A percentile compares a stretch with the other conserved stretches of the same genome.
These are phyloP conservation scores for Gobiocypris rarus DNA, from an alignment of 2,113 vertebrate genomes.

Conservation along the genomic window DNA sequence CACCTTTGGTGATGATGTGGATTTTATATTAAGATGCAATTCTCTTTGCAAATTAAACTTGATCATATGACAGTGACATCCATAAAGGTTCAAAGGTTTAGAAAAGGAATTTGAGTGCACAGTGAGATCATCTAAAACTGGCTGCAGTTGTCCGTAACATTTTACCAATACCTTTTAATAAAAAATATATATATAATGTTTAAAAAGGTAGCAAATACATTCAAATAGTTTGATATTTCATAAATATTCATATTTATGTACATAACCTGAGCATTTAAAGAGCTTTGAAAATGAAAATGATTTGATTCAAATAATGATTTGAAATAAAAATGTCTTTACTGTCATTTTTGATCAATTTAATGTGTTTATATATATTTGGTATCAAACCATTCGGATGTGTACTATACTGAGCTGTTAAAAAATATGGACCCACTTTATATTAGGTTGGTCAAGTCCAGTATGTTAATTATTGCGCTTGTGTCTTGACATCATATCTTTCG, in stretches of 20 bases:
- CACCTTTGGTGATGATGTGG: conserved; percentile 23
- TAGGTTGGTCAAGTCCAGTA: background rate
- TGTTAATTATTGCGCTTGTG: background rate
- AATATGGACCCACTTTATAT: too few species aligned
- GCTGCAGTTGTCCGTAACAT: background rate
- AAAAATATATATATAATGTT: background rate
- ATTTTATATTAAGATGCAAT: conserved; percentile 15
- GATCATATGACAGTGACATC: background rate
- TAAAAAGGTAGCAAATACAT: background rate
- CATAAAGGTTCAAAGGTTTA: conserved; percentile 27
- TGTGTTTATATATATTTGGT: too few species aligned
- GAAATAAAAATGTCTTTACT: too few species aligned
- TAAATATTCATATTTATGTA: background rate
- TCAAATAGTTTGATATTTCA: background rate
- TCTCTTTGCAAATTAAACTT: background rate
- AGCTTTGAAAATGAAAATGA: too few species aligned
- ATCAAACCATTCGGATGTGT: too few species aligned
- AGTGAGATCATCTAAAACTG: background rate
- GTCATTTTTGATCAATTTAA: too few species aligned
- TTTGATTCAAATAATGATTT: too few species aligned
- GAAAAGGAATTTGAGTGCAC: background rate
- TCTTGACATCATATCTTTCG: too few species aligned
- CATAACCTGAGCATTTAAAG: background rate
- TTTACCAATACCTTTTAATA: background rate
- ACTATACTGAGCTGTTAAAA: too few species aligned